Conservation (phyloP, 2,113 vertebrate genomes). For the Chauna torquata region DNA sequence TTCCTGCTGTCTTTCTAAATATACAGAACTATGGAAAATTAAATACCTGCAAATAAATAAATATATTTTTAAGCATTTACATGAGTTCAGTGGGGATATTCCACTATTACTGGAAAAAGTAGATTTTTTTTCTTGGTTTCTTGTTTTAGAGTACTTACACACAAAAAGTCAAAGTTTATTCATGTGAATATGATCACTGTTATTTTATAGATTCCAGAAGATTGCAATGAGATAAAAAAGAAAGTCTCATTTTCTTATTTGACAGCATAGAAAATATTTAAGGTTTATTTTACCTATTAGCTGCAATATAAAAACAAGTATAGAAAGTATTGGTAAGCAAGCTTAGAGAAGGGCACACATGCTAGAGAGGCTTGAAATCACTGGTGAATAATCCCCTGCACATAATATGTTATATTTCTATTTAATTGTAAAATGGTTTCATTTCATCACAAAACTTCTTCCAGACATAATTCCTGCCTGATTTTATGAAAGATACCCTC, state of each 20-base stretch:
- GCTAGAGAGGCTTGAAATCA: not conserved
- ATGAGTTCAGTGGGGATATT: not conserved
- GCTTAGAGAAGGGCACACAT: not conserved
- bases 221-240: not conserved
- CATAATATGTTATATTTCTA: not conserved
- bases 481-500: not conserved
- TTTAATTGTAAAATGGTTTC: not conserved
- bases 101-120: not conserved
- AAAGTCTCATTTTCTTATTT: not conserved
- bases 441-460: not conserved
- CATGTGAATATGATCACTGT: not conserved
- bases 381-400: not conserved
- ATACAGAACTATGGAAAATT: not conserved
- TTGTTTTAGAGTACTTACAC: not conserved
- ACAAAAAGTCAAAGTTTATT: not conserved
- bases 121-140: not conserved
- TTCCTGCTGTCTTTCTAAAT: not conserved
- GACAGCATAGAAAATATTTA: not conserved
- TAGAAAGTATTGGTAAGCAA: not conserved
- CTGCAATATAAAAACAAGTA: not conserved
- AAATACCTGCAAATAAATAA: not conserved
- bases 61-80: not conserved
- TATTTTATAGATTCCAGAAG: not conserved
- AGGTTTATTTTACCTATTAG: not conserved
- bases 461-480: not conserved